Conservation (phyloP, 92 coral and sea anemone genomes). For the Umimayanthus chanpuru region DNA sequence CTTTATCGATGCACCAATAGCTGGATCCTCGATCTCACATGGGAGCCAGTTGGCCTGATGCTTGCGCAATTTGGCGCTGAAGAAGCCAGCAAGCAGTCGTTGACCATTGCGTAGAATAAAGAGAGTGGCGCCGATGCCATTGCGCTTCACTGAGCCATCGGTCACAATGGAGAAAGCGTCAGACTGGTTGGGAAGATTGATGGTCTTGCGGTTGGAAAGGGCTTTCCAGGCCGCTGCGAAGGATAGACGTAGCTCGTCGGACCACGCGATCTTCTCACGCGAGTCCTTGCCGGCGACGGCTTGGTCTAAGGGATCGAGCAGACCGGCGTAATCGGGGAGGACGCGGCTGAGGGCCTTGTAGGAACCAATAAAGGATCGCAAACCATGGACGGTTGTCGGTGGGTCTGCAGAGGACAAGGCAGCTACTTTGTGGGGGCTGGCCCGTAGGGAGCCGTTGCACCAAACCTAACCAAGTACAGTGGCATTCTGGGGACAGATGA, state of each 20-base stretch:
- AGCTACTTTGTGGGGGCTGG: constrained; percentile 41
- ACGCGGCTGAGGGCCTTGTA: no score
- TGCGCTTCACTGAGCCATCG: constrained; percentile 10
- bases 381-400: no score
- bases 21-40: constrained; percentile 5
- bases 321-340: no score
- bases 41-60: constrained; percentile 8
- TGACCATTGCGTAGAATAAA: not conserved
- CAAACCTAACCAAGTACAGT: constrained; percentile 52
- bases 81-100: not conserved
- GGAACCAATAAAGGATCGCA: no score
- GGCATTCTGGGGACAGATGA: constrained; percentile 38
- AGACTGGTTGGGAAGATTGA: no score
- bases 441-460: no score
- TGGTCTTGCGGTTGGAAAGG: constrained; percentile 9
- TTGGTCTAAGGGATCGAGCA: constrained; percentile 3
- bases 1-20: no score
- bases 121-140: constrained; percentile 2
- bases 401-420: constrained; percentile 49
- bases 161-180: not conserved
- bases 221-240: no score
- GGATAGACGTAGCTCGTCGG: not conserved
- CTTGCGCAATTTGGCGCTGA: no score
- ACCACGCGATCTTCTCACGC: not conserved
- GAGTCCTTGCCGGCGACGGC: constrained; percentile 9